Base-by-base conservation (phyloP, 2,113 vertebrate genomes). In the Gobius niger region DNA sequence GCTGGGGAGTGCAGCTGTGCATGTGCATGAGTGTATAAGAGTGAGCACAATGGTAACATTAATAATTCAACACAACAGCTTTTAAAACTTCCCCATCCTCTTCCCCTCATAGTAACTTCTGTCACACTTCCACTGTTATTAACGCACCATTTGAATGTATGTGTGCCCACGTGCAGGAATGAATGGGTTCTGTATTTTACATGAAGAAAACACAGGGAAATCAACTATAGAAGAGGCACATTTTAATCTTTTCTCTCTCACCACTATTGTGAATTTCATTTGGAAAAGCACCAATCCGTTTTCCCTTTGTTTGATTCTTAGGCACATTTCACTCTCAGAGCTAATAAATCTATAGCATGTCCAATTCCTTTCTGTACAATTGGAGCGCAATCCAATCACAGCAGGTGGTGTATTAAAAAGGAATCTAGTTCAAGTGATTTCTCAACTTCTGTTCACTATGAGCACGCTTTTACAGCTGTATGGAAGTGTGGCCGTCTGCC, bases 51-150 rank as follows among this genome's bases (percentile, higher is more conserved):
- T 84, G 80, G 73, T 68, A 44, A 65, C 78, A 87, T 90, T 85
- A 91, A 91, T 92, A 89, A 91, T 92, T 90, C 80, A 91, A 70
- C 24, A 81, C 50, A 87, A 86, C 77, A 86, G 82, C 81, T 90
- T 91, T 91, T 90, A 86, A 34, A 88, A 87, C 81, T 88, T 85
- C 65, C 77, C 83, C 76, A 86, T 83, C 82, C 85, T 83, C 68
- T 63, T 49, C 76, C 41, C 51, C 62, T 72, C 73, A 66, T 57
- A 44, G 69, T 67, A 77, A 80, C 71, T 79, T 82, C 63, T 57
- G 81, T 80, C 72, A 84, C 81, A 83, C 75, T 71, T 77, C 15
- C 63, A 81, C 47, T 56, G 34, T 69, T 68, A 68, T 81, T 60
- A 60, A 42, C 46, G 72, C 0, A 66, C 64, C 14, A 54, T 69